Evolutionary conservation across 2,888 invertebrate genomes (phyloP), one percentile per base, ranked within the genome.

Genomic region (Tortricodes alternella): DNA sequence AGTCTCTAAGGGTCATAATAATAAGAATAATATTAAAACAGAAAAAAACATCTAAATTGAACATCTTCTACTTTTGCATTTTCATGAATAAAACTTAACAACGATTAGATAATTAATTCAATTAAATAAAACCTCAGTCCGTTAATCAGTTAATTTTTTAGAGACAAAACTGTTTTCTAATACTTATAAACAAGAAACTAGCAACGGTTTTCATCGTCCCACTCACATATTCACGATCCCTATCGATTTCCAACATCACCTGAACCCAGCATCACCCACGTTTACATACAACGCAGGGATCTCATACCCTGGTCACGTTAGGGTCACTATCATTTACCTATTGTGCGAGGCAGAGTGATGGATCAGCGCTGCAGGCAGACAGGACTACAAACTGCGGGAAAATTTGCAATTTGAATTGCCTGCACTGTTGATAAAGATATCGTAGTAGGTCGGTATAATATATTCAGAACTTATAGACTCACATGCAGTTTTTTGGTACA

Each of bases 301-400:
- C 11, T 29, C 21, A 9, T 8, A 21, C 9, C n/a, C 21, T 53
- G 44, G 52, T 38, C 21, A 38, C 3, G 18, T 37, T 46, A 38
- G 19, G 39, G 53, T 53, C 39, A 41, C 53, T 48, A 53, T 41
- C 39, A 48, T 48, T 53, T 27, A 27, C 27, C 53, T 34, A 62
- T 59, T 60, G 57, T 61, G 57, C 48, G 55, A 51, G 60, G 53
- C 52, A 50, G 44, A 41, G 59, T 70, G 73, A 70, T 68, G 62
- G 64, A 71, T 71, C 68, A 65, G 66, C 37, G 48, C 65, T 64
- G 46, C 21, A 39, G 62, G 66, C 58, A 16, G 37, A 18, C 13
- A 32, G 15, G 39, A n/a, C 18, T 38, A 15, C 35, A 15, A 38
- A 39, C 35, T 55, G 38, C 38, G 46, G 18, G 46, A 32, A 53